Evolutionary conservation across 2,888 invertebrate genomes (phyloP), one percentile per base, ranked within the genome.

Genomic region (Dasysyrphus tricinctus): DNA sequence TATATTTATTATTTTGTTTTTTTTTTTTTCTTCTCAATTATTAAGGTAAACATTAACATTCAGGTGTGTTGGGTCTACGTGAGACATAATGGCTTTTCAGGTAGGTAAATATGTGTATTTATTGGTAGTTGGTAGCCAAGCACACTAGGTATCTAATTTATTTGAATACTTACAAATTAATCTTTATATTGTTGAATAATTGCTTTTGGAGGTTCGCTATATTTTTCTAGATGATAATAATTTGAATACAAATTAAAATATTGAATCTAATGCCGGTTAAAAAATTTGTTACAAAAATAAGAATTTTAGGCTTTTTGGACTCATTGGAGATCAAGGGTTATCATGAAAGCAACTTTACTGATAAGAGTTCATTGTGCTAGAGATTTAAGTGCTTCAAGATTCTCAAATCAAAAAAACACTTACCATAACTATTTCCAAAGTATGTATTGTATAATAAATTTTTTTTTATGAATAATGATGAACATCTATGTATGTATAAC

Each of bases 311-410:
- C 19, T 42, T 69, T 39, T 24, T 51, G 19, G 2, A 29, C 6
- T 51, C 5, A 1, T 16, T 2, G 5, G 1, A 51, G 49, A n/a
- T 34, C 34, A 39, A 88, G 89, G 91, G 91, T 91, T 91, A 91
- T 91, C 91, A 81, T 74, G 32, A 51, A 61, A 12, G 14, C 70
- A 87, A 84, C 87, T 88, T 19, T 39, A 47, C 88, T 90, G 91
- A 91, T 91, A 91, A 91, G 89, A 88, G 90, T 89, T 89, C 89
- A 88, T 90, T 90, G 89, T 88, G 88, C 88, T 80, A 88, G 85
- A 70, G 77, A 77, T 77, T 72, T 37, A 14, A 72, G 51, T 51
- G 70, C 51, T 57, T 19, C 14, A 14, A 54, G 14, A 54, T 14
- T 54, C 14, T 3, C 14, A 14, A 0, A n/a, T 24, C 29, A 44